Evolutionary conservation across 2,888 invertebrate species (phyloP).

Genomic region (Melikaiella ostensackeni): DNA sequence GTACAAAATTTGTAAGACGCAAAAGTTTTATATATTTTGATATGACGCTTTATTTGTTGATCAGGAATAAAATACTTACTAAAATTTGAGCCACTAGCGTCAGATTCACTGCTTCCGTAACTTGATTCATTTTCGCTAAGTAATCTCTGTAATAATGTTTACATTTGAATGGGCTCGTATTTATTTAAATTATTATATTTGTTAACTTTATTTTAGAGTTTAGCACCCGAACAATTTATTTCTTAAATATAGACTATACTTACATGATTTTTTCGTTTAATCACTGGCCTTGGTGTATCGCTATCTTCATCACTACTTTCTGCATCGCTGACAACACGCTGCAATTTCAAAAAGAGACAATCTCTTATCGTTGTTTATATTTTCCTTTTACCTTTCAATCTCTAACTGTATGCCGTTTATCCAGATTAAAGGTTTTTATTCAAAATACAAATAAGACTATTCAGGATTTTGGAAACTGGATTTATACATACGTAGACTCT

Average conservation of each 20-base stretch:
- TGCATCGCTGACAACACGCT: conserved; percentile 80
- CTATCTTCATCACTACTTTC: conserved; percentile 71
- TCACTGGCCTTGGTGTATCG: conserved; percentile 61
- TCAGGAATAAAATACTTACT: conserved; percentile 52
- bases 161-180: conserved; percentile 4
- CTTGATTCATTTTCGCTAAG: conserved; percentile 63
- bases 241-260: conserved; percentile 46
- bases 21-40: neutral
- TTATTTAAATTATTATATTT: neutral
- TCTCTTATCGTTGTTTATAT: neutral
- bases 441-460: neutral
- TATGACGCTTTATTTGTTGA: neutral
- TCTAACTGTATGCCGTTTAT: neutral
- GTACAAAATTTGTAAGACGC: conserved; percentile 14
- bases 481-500: conserved; percentile 65
- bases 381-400: neutral
- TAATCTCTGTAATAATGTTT: conserved; percentile 59
- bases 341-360: conserved; percentile 47
- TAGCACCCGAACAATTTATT: neutral
- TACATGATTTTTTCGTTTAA: conserved; percentile 67
- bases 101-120: conserved; percentile 57
- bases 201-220: conserved; percentile 12
- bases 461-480: neutral
- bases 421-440: neutral
- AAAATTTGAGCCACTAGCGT: conserved; percentile 51